Base-by-base conservation (phyloP, 35 echinoderm and acorn worm genomes). In the Anneissia japonica region DNA sequence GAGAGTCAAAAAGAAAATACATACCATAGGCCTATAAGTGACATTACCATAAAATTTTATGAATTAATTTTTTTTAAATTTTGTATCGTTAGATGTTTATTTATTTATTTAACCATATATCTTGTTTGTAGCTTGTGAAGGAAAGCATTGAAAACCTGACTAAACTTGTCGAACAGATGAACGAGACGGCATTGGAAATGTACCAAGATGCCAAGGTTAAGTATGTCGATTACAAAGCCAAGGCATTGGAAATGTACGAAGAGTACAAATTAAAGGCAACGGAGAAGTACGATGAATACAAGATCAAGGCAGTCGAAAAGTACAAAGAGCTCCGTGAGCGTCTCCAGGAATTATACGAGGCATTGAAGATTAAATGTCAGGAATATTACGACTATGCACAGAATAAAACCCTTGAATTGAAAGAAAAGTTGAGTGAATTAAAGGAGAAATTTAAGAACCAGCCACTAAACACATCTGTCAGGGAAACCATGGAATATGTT, bases 131-230 rank as follows among this genome's bases (percentile, higher is more conserved):
- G 79, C 30, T 85, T 86, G 91, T 84, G 26, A 80, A 87, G 36
- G 91, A 79, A 0, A 32, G 77, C 31, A 90, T 90, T 84, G 36
- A 86, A 41, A 82, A 87, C 81, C 46, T 73, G 23, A 41, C 73
- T 33, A 29, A 82, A 0, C 73, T 84, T 73, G 82, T 81, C 21
- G 81, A 90, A 40, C 77, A 85, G 0, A 64, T 83, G 34, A 83
- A 84, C 35, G 84, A 85, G 35, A 72, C 83, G 9, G 87, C 88
- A 39, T 51, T 81, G 21, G 43, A 87, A 32, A 73, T 87, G 5
- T 82, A 86, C 83, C 82, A 76, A 37, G 84, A 94, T 6, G 82
- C 83, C 3, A 81, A 87, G 77, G 84, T 84, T 12, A 38, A 46
- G 39, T 41, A 84, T 31, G 35, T 87, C 11, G 76, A 90, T 17